A percentile compares a stretch with the other conserved stretches of the same genome.
Conservation (phyloP, 2,797 vertebrate genomes). For the Coccyzus lansbergi region DNA sequence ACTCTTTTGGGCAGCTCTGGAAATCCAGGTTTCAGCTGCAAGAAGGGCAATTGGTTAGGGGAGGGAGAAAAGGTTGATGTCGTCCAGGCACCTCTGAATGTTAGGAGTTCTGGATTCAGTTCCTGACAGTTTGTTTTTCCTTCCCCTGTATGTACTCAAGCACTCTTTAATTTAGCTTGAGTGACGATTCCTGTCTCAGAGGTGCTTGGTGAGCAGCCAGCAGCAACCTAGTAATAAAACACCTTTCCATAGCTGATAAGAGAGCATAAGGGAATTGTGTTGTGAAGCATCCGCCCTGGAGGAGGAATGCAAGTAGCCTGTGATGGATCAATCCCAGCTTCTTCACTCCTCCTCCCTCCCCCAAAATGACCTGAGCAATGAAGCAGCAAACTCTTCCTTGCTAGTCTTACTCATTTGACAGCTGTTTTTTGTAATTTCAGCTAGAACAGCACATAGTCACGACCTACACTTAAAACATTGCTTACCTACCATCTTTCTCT, state of each 20-base stretch:
- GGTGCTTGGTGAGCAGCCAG: conserved; percentile 49
- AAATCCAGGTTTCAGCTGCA: neutral
- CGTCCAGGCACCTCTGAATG: neutral
- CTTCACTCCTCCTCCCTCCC: neutral
- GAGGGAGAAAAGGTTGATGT: neutral
- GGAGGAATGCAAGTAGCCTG: conserved; percentile 43
- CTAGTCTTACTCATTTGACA: neutral
- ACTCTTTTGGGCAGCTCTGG: neutral
- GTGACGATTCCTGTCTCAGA: conserved; percentile 24
- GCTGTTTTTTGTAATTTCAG: neutral
- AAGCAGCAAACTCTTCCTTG: neutral
- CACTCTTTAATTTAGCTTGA: conserved; percentile 54
- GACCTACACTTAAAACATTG: neutral
- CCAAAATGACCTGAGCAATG: neutral
- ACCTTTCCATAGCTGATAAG: conserved; percentile 34
- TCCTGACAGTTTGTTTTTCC: conserved; percentile 42
- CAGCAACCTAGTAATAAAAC: conserved; percentile 39
- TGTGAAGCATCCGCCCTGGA: neutral
- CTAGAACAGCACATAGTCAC: neutral
- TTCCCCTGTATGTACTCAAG: neutral
- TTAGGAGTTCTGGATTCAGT: conserved; percentile 28
- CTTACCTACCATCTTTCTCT: neutral
- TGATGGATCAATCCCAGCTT: neutral
- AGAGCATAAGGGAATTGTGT: neutral
- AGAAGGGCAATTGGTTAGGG: neutral